These are phyloP conservation scores for Progne subis DNA, from an alignment of 2,113 vertebrate species.

Conservation along the genomic window DNA sequence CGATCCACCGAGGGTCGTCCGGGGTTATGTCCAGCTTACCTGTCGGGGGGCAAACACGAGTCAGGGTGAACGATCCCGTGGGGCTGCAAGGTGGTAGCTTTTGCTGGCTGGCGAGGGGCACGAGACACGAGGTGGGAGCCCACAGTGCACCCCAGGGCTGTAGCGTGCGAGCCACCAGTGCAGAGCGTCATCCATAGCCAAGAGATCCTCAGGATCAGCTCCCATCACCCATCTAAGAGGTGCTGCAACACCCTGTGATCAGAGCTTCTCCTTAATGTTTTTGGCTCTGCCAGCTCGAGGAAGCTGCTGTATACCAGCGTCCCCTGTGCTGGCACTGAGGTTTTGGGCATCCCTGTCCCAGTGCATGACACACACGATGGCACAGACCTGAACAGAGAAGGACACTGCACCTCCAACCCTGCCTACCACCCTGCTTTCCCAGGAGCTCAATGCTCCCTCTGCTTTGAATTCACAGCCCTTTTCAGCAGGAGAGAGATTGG, in stretches of 20 bases:
- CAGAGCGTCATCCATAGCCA: background rate
- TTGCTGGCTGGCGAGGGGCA: background rate
- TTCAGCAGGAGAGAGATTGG: background rate
- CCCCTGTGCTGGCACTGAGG: background rate
- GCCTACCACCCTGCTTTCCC: background rate
- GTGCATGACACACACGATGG: rapidly evolving
- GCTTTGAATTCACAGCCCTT: background rate
- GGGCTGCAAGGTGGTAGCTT: too few species aligned
- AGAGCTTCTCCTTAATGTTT: background rate
- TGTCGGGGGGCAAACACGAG: constrained; percentile 2
- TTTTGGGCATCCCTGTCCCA: background rate
- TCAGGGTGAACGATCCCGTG: background rate
- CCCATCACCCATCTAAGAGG: background rate
- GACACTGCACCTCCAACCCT: background rate
- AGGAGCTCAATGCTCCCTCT: background rate
- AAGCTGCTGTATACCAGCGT: background rate
- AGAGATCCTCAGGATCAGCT: background rate
- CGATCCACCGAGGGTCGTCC: constrained; percentile 97
- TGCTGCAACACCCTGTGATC: background rate
- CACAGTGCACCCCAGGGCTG: background rate
- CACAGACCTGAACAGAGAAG: background rate
- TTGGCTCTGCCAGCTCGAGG: background rate
- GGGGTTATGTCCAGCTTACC: constrained; percentile 89
- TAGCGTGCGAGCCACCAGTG: rapidly evolving
- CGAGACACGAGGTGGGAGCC: background rate